These are phyloP conservation scores for Tachyglossus aculeatus DNA, from an alignment of 2,797 vertebrate genomes.

Conservation along the genomic window DNA sequence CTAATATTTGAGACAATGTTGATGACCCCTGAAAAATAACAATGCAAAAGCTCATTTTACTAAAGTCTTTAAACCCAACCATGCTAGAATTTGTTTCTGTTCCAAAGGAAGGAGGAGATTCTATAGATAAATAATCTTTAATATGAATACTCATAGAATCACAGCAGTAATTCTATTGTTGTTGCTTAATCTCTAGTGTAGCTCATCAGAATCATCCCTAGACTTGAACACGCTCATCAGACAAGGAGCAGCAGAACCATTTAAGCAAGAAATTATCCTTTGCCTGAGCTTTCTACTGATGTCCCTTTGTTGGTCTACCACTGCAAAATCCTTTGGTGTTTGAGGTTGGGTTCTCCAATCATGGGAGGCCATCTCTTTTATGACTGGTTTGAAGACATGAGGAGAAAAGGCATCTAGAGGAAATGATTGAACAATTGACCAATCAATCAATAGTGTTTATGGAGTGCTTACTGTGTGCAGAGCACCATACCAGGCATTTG, in stretches of 20 bases:
- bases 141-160: constrained; percentile 24
- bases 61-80: constrained; percentile 8
- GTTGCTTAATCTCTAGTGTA: neutral
- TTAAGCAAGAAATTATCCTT: constrained; percentile 7
- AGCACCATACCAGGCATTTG: too few species aligned
- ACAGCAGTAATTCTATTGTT: neutral
- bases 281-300: neutral
- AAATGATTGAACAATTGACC: too few species aligned
- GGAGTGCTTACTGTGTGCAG: too few species aligned
- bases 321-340: too few species aligned
- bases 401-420: too few species aligned
- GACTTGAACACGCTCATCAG: constrained; percentile 19
- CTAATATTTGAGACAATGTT: neutral
- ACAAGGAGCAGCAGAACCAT: neutral
- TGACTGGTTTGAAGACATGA: too few species aligned
- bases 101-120: constrained; percentile 31
- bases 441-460: too few species aligned
- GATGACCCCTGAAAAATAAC: too few species aligned
- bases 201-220: neutral
- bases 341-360: too few species aligned
- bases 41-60: neutral
- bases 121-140: constrained; percentile 44
- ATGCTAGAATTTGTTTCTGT: constrained; percentile 47
- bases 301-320: neutral
- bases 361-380: too few species aligned